phyloP scores from a whole-genome alignment of 2,888 invertebrate species.

The Hybos culiciformis region DNA sequence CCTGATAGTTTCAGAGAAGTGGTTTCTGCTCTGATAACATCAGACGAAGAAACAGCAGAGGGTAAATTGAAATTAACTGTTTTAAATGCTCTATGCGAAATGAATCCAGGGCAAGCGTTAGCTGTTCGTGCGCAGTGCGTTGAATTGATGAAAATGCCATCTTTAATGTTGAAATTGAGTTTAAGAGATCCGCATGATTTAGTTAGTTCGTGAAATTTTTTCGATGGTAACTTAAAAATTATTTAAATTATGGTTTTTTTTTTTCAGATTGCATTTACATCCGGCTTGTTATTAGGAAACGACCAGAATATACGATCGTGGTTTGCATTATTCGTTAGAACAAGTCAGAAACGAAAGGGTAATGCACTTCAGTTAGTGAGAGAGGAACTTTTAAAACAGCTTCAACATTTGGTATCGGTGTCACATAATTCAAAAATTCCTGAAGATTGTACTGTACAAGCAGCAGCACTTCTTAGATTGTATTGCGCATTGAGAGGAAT shows the following conservation, averaged over 20 bases:
- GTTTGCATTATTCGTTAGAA: constrained; percentile 84
- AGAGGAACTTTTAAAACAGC: constrained; percentile 57
- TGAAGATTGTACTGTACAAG: constrained; percentile 62
- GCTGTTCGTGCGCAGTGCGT: constrained; percentile 77
- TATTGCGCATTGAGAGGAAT: constrained; percentile 89
- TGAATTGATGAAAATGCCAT: constrained; percentile 79
- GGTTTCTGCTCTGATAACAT: constrained; percentile 72
- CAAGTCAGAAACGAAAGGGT: constrained; percentile 51
- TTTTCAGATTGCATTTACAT: constrained; percentile 64
- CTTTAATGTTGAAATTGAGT: constrained; percentile 70
- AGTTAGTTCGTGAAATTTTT: constrained; percentile 28
- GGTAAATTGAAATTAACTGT: constrained; percentile 63
- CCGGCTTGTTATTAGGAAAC: constrained; percentile 77
- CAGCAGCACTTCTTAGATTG: constrained; percentile 75
- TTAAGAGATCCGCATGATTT: constrained; percentile 51
- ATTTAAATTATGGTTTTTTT: background rate
- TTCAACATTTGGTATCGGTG: constrained; percentile 50
- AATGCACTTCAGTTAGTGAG: constrained; percentile 48
- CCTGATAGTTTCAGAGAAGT: constrained; percentile 89
- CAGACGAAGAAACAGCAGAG: constrained; percentile 77
- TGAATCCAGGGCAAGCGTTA: constrained; percentile 79
- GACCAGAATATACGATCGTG: constrained; percentile 81
- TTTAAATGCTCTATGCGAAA: constrained; percentile 67
- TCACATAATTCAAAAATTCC: constrained; percentile 46
- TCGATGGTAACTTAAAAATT: background rate